Conservation (phyloP, 2,888 invertebrate species). For the Heliconius cydno region DNA sequence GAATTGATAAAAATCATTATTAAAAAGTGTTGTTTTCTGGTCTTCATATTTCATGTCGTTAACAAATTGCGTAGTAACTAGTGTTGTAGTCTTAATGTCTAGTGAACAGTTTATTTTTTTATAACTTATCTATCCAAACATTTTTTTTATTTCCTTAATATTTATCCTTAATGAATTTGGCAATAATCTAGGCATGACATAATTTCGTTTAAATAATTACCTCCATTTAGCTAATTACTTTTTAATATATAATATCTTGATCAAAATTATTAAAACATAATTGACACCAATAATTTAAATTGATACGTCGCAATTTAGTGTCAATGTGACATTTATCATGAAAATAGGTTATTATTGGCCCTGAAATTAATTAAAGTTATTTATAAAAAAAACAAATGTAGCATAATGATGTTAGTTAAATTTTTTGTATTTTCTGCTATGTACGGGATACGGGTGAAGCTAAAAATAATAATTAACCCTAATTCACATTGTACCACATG, state of each 20-base stretch:
- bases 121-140: too few species aligned
- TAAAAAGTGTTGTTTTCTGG: too few species aligned
- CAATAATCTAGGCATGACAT: not conserved
- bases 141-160: not conserved
- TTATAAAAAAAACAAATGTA: not conserved
- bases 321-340: not conserved
- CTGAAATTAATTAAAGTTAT: not conserved
- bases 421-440: not conserved
- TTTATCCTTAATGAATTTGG: not conserved
- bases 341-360: not conserved
- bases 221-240: slow-evolving; percentile 2
- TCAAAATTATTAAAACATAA: slow-evolving; percentile 4
- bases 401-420: not conserved
- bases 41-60: not conserved
- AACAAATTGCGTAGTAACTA: not conserved
- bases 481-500: too few species aligned
- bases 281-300: slow-evolving; percentile 10
- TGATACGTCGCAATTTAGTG: not conserved
- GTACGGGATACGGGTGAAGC: too few species aligned
- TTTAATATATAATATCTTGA: not conserved
- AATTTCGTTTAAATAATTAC: not conserved
- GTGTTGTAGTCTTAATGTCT: too few species aligned
- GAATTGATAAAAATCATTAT: not conserved
- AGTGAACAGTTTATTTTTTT: too few species aligned
- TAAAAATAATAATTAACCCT: not conserved